Base-by-base conservation (phyloP, 2,797 vertebrate genomes). In the Euphonia xanthogaster region DNA sequence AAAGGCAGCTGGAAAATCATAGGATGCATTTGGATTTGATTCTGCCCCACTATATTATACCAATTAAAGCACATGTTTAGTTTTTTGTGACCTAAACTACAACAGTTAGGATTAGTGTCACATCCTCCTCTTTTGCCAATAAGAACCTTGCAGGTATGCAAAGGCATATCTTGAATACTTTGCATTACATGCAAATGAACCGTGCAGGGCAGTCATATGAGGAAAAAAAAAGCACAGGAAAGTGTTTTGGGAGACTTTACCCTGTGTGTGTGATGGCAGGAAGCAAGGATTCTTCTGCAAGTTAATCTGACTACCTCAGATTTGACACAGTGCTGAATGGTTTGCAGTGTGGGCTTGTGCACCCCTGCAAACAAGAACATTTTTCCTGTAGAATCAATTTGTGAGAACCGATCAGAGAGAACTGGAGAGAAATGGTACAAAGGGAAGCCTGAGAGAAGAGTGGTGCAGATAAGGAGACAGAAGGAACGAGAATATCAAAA, bases 311-410 rank as follows among this genome's bases (percentile, higher is more conserved):
- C 73, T 91, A 9, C 65, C 9, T 85, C 81, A 74, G 85, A 68
- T 94, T 67, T 91, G 78, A 62, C 68, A 83, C 30, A 63, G 47
- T 42, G 30, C 77, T 82, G 68, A 92, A 39, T 33, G 53, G 74
- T 79, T 80, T 91, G 67, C 57, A 44, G 9, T 7, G 25, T 1
- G 0, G 53, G n/a, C 71, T 86, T 66, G 88, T 54, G 53, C 44
- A 78, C 40, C 45, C 42, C 55, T 90, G 89, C 51, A 78, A 80
- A 75, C 1, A 18, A 24, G 35, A 94, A 70, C 65, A 39, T 82
- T 96, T 95, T 84, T 86, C 61, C 78, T 83, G 61, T 55, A 65
- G 72, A 90, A 90, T 95, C 86, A 91, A 83, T 93, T 95, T 93
- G 44, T 2, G 8, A 78, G 76, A 91, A 57, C 78, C 78, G 54